A percentile compares a stretch with the other conserved stretches of the same genome.
These are phyloP conservation scores for Blastomussa wellsi DNA, from an alignment of 92 coral and sea anemone species.

Conservation along the genomic window DNA sequence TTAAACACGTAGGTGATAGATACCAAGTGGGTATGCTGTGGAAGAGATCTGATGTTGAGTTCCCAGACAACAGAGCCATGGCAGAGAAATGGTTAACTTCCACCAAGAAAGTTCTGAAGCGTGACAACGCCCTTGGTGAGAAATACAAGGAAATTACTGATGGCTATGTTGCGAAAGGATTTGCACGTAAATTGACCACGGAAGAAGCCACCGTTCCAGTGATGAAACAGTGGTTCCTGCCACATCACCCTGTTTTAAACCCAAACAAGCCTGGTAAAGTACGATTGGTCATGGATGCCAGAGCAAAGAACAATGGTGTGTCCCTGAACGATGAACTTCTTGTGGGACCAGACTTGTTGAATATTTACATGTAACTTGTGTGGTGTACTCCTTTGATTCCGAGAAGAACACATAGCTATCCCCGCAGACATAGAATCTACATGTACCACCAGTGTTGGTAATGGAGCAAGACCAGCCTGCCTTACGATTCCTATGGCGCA, in stretches of 20 bases:
- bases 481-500: slow-evolving; percentile 35
- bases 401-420: slow-evolving; percentile 21
- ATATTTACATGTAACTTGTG: slow-evolving; percentile 13
- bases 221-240: slow-evolving; percentile 41
- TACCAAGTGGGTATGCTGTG: neutral
- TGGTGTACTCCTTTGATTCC: slow-evolving; percentile 39
- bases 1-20: neutral
- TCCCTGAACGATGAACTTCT: slow-evolving; percentile 31
- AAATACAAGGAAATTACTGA: slow-evolving; percentile 36
- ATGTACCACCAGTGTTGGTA: slow-evolving; percentile 43
- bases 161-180: slow-evolving; percentile 34
- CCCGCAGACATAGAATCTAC: slow-evolving; percentile 28
- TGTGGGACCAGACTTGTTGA: slow-evolving; percentile 41
- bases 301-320: slow-evolving; percentile 32
- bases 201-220: slow-evolving; percentile 19
- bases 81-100: neutral
- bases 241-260: slow-evolving; percentile 42
- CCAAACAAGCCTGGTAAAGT: slow-evolving; percentile 39
- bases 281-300: slow-evolving; percentile 37
- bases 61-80: neutral
- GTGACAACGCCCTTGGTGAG: slow-evolving; percentile 32
- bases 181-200: slow-evolving; percentile 33
- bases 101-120: slow-evolving; percentile 8
- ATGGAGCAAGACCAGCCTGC: slow-evolving; percentile 35
- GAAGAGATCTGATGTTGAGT: neutral